These are phyloP conservation scores for Fistularia commersonii DNA, from an alignment of 2,797 vertebrate species.

Conservation along the genomic window DNA sequence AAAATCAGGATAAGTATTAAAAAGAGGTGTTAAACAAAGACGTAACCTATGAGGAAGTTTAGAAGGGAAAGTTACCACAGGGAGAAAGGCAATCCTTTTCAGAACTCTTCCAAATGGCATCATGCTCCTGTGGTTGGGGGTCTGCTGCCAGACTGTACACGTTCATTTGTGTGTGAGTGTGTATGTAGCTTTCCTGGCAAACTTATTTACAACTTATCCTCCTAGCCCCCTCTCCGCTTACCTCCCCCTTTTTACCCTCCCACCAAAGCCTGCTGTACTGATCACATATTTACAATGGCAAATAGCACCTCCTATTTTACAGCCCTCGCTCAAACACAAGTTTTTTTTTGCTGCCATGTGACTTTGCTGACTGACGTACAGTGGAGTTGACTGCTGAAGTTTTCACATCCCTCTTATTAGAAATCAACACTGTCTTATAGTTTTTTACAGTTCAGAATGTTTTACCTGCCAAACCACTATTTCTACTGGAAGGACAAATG, in stretches of 20 bases:
- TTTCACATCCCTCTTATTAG: slow-evolving; percentile 8
- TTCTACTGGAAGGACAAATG: slow-evolving; percentile 9
- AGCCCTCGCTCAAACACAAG: slow-evolving; percentile 24
- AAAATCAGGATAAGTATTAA: no score
- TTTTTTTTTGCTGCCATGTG: slow-evolving; percentile 12
- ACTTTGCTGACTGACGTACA: slow-evolving; percentile 10
- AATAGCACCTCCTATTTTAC: slow-evolving; percentile 52
- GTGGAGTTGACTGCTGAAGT: slow-evolving; percentile 11
- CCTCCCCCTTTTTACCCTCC: slow-evolving; percentile 41
- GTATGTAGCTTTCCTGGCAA: slow-evolving; percentile 15
- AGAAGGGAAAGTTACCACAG: neutral
- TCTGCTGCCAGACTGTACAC: slow-evolving; percentile 21
- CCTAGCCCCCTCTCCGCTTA: slow-evolving; percentile 44
- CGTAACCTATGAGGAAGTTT: no score
- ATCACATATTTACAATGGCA: slow-evolving; percentile 45
- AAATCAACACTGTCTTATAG: slow-evolving; percentile 1
- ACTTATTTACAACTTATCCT: slow-evolving; percentile 25
- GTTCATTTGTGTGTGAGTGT: slow-evolving; percentile 10
- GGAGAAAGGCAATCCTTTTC: slow-evolving; percentile 9
- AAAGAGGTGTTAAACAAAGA: no score
- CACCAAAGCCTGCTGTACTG: slow-evolving; percentile 17
- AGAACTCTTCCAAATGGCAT: slow-evolving; percentile 21
- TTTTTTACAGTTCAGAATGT: neutral
- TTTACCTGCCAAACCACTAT: slow-evolving; percentile 17
- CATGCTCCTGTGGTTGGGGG: slow-evolving; percentile 24